phyloP scores from a whole-genome alignment of 2,888 invertebrate genomes.

The Lampropteryx suffumata region DNA sequence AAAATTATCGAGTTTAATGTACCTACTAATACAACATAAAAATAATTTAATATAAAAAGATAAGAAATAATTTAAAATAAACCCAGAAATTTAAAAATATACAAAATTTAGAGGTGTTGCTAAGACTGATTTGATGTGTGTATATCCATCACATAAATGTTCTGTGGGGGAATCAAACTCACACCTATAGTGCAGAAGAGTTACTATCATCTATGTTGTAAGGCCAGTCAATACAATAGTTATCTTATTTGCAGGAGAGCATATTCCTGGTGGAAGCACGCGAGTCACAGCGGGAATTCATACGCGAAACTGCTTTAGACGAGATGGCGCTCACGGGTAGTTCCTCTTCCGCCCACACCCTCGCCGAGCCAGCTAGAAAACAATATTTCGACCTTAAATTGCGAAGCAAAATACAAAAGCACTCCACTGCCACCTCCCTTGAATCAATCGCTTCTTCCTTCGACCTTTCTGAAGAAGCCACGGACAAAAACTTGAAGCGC shows the following conservation, averaged over 20 bases:
- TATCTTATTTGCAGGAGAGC: slow-evolving; percentile 90
- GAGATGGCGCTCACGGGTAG: slow-evolving; percentile 39
- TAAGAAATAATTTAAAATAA: too few species aligned
- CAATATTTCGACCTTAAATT: slow-evolving; percentile 58
- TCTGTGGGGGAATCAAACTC: too few species aligned
- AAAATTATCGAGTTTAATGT: too few species aligned
- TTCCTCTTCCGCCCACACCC: slow-evolving; percentile 25
- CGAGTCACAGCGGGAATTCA: slow-evolving; percentile 86
- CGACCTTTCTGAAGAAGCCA: slow-evolving; percentile 50
- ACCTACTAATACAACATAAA: too few species aligned
- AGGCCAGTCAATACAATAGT: too few species aligned
- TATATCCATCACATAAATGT: too few species aligned
- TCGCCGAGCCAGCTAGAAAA: slow-evolving; percentile 18
- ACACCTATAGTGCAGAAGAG: not conserved
- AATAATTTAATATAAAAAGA: too few species aligned
- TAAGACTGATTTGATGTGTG: too few species aligned
- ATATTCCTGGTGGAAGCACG: slow-evolving; percentile 91
- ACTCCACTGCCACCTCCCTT: slow-evolving; percentile 82
- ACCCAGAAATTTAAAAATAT: too few species aligned
- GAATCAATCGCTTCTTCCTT: slow-evolving; percentile 76
- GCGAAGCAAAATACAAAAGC: slow-evolving; percentile 47
- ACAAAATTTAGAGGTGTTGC: too few species aligned
- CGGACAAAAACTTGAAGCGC: slow-evolving; percentile 53
- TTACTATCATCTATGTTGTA: not conserved
- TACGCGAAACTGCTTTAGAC: slow-evolving; percentile 63